Evolutionary conservation across 2,888 invertebrate genomes (phyloP).

Genomic region (Chymomyza procnemis): DNA sequence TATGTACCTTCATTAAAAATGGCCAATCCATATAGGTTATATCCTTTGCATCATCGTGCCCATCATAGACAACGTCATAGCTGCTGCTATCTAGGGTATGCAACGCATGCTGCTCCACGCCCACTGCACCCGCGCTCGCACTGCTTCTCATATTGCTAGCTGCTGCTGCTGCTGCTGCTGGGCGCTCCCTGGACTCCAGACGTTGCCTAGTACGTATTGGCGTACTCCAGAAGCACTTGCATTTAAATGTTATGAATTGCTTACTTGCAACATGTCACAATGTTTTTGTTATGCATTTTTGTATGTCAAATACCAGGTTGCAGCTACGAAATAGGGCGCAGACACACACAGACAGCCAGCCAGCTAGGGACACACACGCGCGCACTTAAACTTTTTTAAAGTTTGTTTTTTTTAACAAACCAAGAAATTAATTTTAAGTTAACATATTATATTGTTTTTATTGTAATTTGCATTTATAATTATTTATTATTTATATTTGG

Average conservation of each 20-base stretch:
- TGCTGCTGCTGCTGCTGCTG: conserved; percentile 2
- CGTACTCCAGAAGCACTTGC: not conserved
- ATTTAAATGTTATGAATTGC: not conserved
- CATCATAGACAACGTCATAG: conserved; percentile 64
- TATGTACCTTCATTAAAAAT: conserved; percentile 76
- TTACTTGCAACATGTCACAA: no score
- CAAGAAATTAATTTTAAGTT: not conserved
- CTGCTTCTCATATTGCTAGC: conserved; percentile 21
- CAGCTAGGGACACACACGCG: not conserved
- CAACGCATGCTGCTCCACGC: conserved; percentile 30
- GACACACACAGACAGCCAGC: conserved; percentile 10
- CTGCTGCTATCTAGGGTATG: conserved; percentile 50
- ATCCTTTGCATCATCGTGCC: conserved; percentile 59
- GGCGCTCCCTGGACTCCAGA: not conserved
- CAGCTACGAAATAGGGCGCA: conserved; percentile 54
- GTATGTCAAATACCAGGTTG: conserved; percentile 24
- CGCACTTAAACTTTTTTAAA: not conserved
- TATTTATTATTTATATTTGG: not conserved
- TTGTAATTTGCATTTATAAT: not conserved
- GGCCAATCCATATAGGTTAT: conserved; percentile 76
- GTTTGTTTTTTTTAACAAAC: not conserved
- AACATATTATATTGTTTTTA: not conserved
- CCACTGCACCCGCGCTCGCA: conserved; percentile 8
- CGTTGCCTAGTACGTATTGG: no score
- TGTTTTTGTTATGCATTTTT: conserved; percentile 12